phyloP scores from a whole-genome alignment of 1,140 invertebrate genomes.

The Conus betulinus region DNA sequence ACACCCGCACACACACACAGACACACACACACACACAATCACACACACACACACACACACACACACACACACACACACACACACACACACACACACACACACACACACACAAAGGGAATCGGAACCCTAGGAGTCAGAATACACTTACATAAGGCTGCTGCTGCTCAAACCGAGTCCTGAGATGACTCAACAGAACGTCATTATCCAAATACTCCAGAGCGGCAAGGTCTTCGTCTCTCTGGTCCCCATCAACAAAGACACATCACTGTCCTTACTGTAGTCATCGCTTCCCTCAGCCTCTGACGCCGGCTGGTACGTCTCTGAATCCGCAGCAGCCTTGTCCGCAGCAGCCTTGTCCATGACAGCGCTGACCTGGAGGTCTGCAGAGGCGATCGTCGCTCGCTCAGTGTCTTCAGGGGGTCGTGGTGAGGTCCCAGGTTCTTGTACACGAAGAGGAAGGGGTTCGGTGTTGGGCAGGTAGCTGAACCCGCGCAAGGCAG shows the following conservation, averaged over 20 bases:
- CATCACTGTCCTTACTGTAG: background rate
- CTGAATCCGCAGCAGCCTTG: too few relatives aligned
- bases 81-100: slow-evolving; percentile 4
- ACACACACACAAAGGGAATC: background rate
- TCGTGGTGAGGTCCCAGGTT: background rate
- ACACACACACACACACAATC: background rate
- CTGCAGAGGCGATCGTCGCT: too few relatives aligned
- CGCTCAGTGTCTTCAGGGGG: background rate
- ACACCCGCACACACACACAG: too few relatives aligned
- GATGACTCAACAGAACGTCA: background rate
- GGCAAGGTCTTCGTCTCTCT: background rate
- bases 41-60: background rate
- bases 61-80: background rate
- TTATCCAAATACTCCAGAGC: background rate
- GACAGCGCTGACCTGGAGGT: too few relatives aligned
- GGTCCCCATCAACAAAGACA: background rate
- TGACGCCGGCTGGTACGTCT: too few relatives aligned
- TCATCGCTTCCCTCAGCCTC: background rate
- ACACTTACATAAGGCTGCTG: background rate
- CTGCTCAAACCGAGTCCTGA: background rate
- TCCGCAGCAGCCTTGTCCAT: too few relatives aligned
- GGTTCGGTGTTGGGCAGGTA: background rate
- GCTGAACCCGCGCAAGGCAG: background rate
- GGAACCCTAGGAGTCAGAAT: too few relatives aligned
- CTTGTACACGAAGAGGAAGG: too few relatives aligned